Percentiles rank a stretch among this genome's conserved stretches.
Evolutionary conservation across 2,113 vertebrate species (phyloP).

Genomic region (Stomatorhinus ivindoensis): DNA sequence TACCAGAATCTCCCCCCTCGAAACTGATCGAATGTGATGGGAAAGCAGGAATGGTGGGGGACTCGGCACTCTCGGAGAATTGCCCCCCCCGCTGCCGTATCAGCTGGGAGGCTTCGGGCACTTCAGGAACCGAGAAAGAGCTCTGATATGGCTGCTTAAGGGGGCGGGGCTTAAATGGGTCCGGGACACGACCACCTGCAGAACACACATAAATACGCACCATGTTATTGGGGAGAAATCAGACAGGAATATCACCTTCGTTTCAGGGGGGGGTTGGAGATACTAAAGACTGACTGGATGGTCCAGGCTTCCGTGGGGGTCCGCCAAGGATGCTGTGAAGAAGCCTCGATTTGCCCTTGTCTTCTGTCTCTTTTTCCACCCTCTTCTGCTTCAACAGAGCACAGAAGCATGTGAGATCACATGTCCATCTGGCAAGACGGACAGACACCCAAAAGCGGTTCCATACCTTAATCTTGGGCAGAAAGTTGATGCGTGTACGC

Average conservation of each 20-base stretch:
- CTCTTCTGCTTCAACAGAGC: constrained; percentile 44
- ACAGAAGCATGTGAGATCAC: background rate
- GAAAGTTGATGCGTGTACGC: constrained; percentile 76
- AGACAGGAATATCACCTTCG: background rate
- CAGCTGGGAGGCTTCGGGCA: constrained; percentile 49
- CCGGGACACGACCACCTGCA: constrained; percentile 71
- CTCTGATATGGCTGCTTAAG: constrained; percentile 75
- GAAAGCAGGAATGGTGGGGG: constrained; percentile 50
- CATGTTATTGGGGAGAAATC: background rate
- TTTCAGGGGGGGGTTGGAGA: background rate
- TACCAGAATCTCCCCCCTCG: constrained; percentile 65
- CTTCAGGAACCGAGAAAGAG: constrained; percentile 66
- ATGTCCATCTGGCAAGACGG: background rate
- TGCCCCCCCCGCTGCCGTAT: constrained; percentile 66
- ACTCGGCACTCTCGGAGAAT: constrained; percentile 70
- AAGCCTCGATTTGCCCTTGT: constrained; percentile 82
- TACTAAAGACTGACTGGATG: constrained; percentile 64
- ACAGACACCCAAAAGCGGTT: background rate
- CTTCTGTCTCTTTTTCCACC: constrained; percentile 85
- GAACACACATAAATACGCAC: background rate
- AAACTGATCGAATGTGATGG: constrained; percentile 54
- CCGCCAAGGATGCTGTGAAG: constrained; percentile 78
- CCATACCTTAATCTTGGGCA: constrained; percentile 85
- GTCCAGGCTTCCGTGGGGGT: constrained; percentile 75
- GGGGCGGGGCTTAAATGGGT: constrained; percentile 70